Evolutionary conservation across 2,888 invertebrate species (phyloP), one percentile per base, ranked within the genome.

Genomic region (Hyposoter didymator): DNA sequence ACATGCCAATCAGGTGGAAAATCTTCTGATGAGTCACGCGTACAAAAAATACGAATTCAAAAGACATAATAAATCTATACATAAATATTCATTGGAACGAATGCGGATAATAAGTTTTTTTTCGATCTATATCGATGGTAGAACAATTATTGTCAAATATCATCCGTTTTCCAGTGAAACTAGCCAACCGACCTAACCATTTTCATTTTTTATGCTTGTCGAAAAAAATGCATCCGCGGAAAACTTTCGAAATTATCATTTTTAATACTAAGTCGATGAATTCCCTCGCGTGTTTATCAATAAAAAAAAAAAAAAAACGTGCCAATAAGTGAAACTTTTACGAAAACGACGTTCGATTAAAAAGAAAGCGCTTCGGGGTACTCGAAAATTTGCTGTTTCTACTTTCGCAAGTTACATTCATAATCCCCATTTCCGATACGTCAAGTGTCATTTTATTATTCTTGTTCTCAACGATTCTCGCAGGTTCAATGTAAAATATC

Each of bases 1-100:
- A 66, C 22, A 19, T 43, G 69, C 52, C n/a, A 39, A 69, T 78
- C 55, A 69, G 69, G 55, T 78, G 69, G 69, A 10, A 28, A 55
- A 43, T 69, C 55, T 32, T 32, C 32, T 17, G 62, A 64, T 28
- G 62, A 75, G 45, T 69, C 69, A 69, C 22, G 47, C 47, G 17
- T 69, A 72, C 19, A 39, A 35, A 35, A 72, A n/a, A 52, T 19
- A n/a, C 32, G n/a, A 28, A 43, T 73, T 22, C 35, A 52, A 55
- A 52, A 55, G 17, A 59, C 43, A 43, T 55, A 14, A 45, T 55
- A 14, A 45, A 45, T 74, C 45, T 12, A 43, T 59, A 2, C 55
- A 73, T 74, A 45, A 69, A 69, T 69, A 69, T 69, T 69, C 28
- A 47, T 67, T 7, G 12, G 8, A 35, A 67, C 0, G 22, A 52